Evolutionary conservation across 1,140 invertebrate genomes (phyloP), one percentile per base, ranked within the genome.

Genomic region (silkworm (Bombyx mori)): DNA sequence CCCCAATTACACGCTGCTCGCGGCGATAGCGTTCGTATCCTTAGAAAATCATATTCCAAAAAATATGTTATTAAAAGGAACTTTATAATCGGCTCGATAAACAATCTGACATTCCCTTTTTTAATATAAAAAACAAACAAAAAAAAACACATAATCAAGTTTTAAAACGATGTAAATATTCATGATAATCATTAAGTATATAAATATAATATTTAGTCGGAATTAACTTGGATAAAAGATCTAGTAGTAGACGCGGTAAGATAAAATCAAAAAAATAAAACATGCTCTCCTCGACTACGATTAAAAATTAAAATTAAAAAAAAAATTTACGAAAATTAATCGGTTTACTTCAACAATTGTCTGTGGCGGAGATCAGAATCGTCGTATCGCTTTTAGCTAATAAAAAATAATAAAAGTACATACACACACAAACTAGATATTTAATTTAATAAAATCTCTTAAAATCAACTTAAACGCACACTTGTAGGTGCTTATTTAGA

Each of bases 331-430:
- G 68, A 75, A 57, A 65, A 57, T 62, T 60, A 69, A 68, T 49
- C 66, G 54, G 76, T 82, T 86, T 79, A 83, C 80, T 86, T 83
- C 82, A 83, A 86, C 80, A 82, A 83, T 77, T 69, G 73, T 82
- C 76, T 75, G 65, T 69, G 54, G 66, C 68, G 65, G 62, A 76
- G 75, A 81, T 78, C 73, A 68, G 26, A 75, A 82, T 79, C 66
- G 77, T 83, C 82, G 75, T 75, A 69, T 66, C 68, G 80, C 82
- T 81, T 82, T 73, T 10, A 83, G 80, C 80, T 78, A 79, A 77
- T 64, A 74, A 73, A 79, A 76, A 78, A 73, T 69, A 69, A 43
- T 44, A 45, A 56, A 57, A 58, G 56, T 61, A 61, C 57, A 60
- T 65, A 51, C 59, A 62, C 57, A 57, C 54, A 63, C 18, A 50